phyloP scores from a whole-genome alignment of 2,888 invertebrate genomes.

The Bugula neritina region DNA sequence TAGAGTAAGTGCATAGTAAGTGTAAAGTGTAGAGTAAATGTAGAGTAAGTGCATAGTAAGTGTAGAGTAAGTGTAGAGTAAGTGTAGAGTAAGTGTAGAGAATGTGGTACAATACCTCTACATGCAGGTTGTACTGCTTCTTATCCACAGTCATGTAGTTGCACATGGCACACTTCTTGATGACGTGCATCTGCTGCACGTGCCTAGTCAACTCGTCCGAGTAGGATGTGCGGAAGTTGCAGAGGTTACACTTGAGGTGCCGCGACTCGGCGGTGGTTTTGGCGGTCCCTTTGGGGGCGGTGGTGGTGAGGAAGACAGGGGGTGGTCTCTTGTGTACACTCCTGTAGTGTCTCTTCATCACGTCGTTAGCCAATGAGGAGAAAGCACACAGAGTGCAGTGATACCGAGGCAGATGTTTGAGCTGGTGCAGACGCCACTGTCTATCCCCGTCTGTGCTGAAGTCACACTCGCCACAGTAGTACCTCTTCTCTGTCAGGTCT shows the following conservation, averaged over 20 bases:
- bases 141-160: constrained; percentile 15
- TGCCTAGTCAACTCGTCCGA: neutral
- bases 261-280: neutral
- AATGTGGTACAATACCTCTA: too few species aligned
- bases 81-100: too few species aligned
- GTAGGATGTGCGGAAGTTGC: neutral
- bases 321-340: neutral
- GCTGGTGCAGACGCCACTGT: neutral
- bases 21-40: too few species aligned
- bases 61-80: too few species aligned
- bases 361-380: neutral
- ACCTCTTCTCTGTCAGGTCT: neutral
- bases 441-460: neutral
- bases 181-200: neutral
- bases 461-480: neutral
- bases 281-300: neutral
- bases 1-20: too few species aligned
- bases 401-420: neutral
- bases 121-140: neutral
- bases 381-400: neutral
- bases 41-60: too few species aligned
- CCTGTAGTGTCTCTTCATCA: constrained; percentile 18
- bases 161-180: neutral
- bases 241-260: neutral
- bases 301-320: neutral